Percentiles rank a stretch among this genome's conserved stretches.
Evolutionary conservation across 2,113 vertebrate species (phyloP).

Genomic region (Laterallus jamaicensis): DNA sequence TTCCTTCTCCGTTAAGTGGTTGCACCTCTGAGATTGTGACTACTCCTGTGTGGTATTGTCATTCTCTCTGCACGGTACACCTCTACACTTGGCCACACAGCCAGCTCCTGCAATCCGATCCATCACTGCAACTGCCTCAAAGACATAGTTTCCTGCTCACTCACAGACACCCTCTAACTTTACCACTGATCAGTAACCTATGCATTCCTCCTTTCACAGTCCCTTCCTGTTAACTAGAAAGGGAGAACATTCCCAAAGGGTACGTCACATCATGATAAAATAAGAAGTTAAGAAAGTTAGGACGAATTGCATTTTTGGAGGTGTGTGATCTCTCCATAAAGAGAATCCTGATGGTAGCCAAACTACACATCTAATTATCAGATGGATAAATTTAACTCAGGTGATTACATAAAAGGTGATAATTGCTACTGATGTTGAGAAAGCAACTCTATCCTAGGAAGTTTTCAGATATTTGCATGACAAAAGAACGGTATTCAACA

Average conservation of each 20-base stretch:
- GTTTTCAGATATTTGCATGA: neutral
- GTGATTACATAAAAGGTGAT: neutral
- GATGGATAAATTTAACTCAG: neutral
- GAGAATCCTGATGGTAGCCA: neutral
- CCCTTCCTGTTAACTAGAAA: neutral
- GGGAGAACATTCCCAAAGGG: neutral
- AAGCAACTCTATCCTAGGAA: neutral
- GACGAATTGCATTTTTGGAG: neutral
- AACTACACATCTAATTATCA: neutral
- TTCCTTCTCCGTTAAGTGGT: neutral
- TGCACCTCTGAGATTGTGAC: neutral
- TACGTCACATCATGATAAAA: neutral
- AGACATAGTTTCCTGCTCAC: accelerated
- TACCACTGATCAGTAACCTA: neutral
- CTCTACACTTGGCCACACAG: neutral
- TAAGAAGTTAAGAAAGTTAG: neutral
- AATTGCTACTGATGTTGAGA: neutral
- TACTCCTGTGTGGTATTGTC: neutral
- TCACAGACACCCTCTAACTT: neutral
- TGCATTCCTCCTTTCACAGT: neutral
- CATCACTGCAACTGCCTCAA: neutral
- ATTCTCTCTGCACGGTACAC: neutral
- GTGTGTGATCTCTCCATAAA: neutral
- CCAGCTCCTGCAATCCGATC: neutral
- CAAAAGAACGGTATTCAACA: neutral